phyloP scores from a whole-genome alignment of 2,113 vertebrate genomes.

The Geococcyx californianus region DNA sequence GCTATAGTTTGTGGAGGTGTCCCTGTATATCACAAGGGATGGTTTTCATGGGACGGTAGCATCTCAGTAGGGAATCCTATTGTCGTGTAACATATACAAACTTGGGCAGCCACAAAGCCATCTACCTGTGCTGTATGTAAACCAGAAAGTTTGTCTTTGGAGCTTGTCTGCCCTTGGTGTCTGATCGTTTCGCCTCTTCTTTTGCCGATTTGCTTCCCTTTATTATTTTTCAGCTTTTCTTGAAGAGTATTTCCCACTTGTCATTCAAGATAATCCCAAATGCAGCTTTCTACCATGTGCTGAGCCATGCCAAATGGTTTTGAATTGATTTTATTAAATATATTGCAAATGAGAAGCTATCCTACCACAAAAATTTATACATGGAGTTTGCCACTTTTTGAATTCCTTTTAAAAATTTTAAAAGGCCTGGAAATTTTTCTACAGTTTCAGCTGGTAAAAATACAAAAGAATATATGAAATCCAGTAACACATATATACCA shows the following conservation, averaged over 20 bases:
- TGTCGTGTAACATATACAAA: not conserved
- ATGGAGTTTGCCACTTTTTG: not conserved
- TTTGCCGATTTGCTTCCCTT: not conserved
- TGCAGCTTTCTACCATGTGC: not conserved
- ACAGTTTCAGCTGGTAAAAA: not conserved
- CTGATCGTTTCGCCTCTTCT: not conserved
- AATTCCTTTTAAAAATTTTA: not conserved
- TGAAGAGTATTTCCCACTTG: not conserved
- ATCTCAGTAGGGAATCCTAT: not conserved
- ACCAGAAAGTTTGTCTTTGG: not conserved
- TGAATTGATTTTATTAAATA: not conserved
- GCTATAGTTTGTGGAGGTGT: not conserved
- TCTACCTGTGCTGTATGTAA: rapidly evolving
- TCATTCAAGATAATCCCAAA: not conserved
- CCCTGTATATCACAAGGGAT: not conserved
- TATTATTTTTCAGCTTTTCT: not conserved
- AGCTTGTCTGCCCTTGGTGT: not conserved
- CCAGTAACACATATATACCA: not conserved
- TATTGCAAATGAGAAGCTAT: not conserved
- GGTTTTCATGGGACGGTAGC: not conserved
- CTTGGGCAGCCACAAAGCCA: not conserved
- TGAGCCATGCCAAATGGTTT: not conserved
- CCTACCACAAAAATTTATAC: not conserved
- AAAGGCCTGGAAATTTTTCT: not conserved
- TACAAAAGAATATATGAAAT: not conserved